phyloP scores from a whole-genome alignment of 2,797 vertebrate species.

The Platalea minor region DNA sequence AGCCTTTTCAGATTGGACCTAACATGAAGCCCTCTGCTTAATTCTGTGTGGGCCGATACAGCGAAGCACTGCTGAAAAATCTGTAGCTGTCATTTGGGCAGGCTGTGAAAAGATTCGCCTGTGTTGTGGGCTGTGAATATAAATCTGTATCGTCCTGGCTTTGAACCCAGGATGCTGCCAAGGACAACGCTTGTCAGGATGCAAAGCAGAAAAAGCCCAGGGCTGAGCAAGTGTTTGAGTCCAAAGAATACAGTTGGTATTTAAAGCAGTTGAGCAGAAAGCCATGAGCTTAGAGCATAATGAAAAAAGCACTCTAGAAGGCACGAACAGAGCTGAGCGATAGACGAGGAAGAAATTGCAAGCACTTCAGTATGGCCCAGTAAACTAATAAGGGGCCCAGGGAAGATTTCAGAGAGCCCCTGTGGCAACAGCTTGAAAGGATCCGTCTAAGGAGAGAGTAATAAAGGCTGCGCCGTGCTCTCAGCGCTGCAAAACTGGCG shows the following conservation, averaged over 20 bases:
- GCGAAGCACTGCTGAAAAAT: background rate
- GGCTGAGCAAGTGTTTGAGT: background rate
- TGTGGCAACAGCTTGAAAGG: background rate
- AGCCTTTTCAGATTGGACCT: background rate
- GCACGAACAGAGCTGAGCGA: background rate
- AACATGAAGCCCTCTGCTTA: background rate
- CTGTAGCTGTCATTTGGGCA: background rate
- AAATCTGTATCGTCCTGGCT: background rate
- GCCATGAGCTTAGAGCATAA: background rate
- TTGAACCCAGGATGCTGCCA: background rate
- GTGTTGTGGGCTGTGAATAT: background rate
- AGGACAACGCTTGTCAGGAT: background rate
- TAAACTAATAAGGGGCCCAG: background rate
- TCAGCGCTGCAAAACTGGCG: accelerated
- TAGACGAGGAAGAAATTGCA: background rate
- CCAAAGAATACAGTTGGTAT: background rate
- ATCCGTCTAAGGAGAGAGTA: background rate
- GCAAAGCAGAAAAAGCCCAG: background rate
- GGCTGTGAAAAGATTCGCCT: background rate
- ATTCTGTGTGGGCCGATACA: background rate
- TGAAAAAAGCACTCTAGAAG: background rate
- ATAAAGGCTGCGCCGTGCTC: accelerated
- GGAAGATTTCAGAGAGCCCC: background rate
- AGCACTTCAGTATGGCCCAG: background rate
- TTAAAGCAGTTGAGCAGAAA: background rate